Percentiles rank a stretch among this genome's conserved stretches.
These are phyloP conservation scores for Anas platyrhynchos DNA, from an alignment of 2,113 vertebrate genomes.

Conservation along the genomic window DNA sequence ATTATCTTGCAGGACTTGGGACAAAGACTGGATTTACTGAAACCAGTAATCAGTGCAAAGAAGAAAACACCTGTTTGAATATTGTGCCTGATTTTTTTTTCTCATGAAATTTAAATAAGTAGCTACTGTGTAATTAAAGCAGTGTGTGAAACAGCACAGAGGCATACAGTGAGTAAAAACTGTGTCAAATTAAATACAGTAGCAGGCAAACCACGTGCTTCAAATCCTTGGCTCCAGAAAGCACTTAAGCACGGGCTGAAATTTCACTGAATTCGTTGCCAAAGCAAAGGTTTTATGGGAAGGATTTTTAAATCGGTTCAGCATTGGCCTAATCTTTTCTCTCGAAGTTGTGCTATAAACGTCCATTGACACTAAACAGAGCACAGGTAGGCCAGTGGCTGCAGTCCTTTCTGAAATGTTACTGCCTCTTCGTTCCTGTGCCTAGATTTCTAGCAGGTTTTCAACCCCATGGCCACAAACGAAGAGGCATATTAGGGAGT, in stretches of 20 bases:
- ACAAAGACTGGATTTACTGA: slow-evolving; percentile 45
- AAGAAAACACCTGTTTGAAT: slow-evolving; percentile 49
- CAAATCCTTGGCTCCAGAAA: slow-evolving; percentile 14
- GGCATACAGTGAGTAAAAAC: slow-evolving; percentile 44
- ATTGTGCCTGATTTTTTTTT: slow-evolving; percentile 14
- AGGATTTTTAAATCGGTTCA: slow-evolving; percentile 20
- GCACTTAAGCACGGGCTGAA: neutral
- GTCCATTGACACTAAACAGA: neutral
- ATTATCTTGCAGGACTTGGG: slow-evolving; percentile 27
- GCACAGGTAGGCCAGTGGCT: neutral
- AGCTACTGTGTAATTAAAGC: slow-evolving; percentile 58
- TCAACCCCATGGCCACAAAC: neutral
- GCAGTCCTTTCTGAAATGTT: neutral
- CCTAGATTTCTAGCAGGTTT: neutral
- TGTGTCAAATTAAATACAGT: slow-evolving; percentile 49
- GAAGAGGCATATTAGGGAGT: accelerated
- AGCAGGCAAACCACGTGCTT: slow-evolving; percentile 26
- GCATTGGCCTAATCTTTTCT: neutral
- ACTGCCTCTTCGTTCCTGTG: accelerated
- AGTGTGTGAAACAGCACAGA: neutral
- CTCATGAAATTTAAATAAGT: slow-evolving; percentile 66
- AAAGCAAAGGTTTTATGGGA: neutral
- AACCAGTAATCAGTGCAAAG: slow-evolving; percentile 56
- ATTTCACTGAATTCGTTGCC: neutral
- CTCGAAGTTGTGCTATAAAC: neutral